These are phyloP conservation scores for Eilema caniola DNA, from an alignment of 2,888 invertebrate genomes.

Conservation along the genomic window DNA sequence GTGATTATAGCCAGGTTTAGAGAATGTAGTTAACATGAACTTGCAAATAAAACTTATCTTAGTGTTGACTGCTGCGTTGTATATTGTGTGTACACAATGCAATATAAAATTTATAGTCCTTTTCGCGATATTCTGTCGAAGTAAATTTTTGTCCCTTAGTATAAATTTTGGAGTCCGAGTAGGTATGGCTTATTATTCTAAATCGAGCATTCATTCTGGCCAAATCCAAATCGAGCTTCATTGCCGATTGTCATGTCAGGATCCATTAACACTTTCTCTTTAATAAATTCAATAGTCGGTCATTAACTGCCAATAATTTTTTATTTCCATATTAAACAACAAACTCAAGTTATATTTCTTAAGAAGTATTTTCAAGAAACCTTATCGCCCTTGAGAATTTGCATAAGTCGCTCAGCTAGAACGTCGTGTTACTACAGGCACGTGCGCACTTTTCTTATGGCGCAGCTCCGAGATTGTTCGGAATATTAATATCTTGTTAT, in stretches of 20 bases:
- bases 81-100: neutral
- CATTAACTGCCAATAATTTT: neutral
- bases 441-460: constrained; percentile 1
- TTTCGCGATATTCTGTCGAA: no score
- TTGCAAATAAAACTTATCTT: neutral
- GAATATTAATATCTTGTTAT: constrained; percentile 6
- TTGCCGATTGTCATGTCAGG: neutral
- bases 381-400: neutral
- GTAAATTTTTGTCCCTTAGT: no score
- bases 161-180: no score
- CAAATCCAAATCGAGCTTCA: no score
- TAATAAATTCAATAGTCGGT: neutral
- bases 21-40: neutral
- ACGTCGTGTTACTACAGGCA: neutral
- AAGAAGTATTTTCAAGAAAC: neutral
- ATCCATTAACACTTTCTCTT: neutral
- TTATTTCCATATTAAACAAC: neutral
- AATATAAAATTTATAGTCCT: no score
- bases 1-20: neutral
- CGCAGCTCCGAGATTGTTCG: neutral
- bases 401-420: neutral
- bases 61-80: neutral
- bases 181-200: no score
- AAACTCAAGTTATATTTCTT: neutral
- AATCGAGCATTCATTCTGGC: no score